These are phyloP conservation scores for Lycaon pictus DNA, from an alignment of 2,113 vertebrate species.

Conservation along the genomic window DNA sequence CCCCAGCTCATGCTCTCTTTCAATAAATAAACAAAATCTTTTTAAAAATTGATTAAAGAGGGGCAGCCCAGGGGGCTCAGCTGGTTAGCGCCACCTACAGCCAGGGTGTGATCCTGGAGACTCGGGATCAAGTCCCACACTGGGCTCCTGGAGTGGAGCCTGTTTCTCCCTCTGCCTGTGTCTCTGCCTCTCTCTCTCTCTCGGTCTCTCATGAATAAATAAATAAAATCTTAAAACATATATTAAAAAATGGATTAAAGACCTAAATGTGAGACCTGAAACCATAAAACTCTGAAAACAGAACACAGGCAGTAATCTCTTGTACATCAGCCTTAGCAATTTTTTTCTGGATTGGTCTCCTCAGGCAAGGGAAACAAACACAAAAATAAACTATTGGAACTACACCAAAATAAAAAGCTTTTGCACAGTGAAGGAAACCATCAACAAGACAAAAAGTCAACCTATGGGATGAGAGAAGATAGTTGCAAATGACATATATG, in stretches of 20 bases:
- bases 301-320: neutral
- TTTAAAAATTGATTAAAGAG: no score
- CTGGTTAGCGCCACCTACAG: no score
- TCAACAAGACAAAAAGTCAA: neutral
- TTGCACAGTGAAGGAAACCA: neutral
- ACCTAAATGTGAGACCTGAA: neutral
- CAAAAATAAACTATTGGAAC: neutral
- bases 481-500: neutral
- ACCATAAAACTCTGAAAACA: neutral
- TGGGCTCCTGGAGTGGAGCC: no score
- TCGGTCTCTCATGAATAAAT: no score
- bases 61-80: no score
- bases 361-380: neutral
- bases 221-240: no score
- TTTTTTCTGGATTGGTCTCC: neutral
- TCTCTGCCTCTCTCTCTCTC: no score
- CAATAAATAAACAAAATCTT: no score
- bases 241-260: neutral
- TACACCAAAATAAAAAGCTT: neutral
- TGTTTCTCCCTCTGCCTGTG: no score
- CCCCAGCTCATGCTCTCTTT: no score
- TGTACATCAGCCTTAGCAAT: neutral
- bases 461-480: neutral
- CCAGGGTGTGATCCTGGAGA: no score
- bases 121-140: no score